Conservation (phyloP, 35 echinoderm and acorn worm genomes). For the Heliocidaris erythrogramma region DNA sequence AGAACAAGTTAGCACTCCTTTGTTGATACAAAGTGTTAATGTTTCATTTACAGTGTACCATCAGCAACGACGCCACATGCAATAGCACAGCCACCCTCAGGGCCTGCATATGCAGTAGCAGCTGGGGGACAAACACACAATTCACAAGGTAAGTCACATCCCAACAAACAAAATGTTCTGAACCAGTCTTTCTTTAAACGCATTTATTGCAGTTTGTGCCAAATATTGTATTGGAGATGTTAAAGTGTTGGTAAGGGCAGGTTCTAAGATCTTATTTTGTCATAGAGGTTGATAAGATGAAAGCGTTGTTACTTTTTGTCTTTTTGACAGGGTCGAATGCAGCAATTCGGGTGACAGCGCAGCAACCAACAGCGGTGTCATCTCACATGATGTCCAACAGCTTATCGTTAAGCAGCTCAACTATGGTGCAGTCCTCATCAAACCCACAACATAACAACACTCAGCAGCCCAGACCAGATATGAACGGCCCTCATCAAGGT, state of each 20-base stretch:
- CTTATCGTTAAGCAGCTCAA: slow-evolving; percentile 29
- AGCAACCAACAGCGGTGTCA: slow-evolving; percentile 10
- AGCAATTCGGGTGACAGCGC: slow-evolving; percentile 13
- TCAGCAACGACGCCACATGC: slow-evolving; percentile 74
- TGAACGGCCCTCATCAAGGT: slow-evolving; percentile 89
- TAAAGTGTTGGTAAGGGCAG: too few species aligned
- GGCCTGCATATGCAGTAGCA: slow-evolving; percentile 97
- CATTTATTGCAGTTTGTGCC: too few species aligned
- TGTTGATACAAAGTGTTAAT: too few species aligned
- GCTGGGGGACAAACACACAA: slow-evolving; percentile 85
- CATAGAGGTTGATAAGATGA: too few species aligned
- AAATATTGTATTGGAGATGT: too few species aligned
- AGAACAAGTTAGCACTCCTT: too few species aligned
- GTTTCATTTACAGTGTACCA: slow-evolving; percentile 51
- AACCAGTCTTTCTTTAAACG: too few species aligned
- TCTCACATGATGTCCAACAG: slow-evolving; percentile 40
- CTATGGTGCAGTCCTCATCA: slow-evolving; percentile 29
- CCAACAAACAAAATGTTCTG: too few species aligned
- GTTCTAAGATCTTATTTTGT: too few species aligned
- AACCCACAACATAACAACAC: slow-evolving; percentile 70
- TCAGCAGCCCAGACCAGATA: slow-evolving; percentile 83
- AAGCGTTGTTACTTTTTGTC: neutral
- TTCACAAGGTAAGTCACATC: slow-evolving; percentile 79
- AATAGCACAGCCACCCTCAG: slow-evolving; percentile 95
- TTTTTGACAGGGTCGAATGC: neutral